phyloP scores from a whole-genome alignment of 2,888 invertebrate species.

The Drosophila mimetica region DNA sequence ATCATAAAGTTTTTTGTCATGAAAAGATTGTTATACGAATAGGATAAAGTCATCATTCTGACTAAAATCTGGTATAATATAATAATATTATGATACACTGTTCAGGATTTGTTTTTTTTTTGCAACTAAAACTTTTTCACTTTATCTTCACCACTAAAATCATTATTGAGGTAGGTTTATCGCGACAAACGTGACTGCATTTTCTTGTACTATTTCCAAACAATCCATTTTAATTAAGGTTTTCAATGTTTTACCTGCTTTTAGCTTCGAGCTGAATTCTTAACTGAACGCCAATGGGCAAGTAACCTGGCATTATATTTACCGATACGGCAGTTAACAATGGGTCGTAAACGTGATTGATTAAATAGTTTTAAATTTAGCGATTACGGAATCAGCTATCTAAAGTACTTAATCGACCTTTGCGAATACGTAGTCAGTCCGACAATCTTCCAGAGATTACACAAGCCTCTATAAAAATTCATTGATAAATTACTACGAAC shows the following conservation, averaged over 20 bases:
- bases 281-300: slow-evolving; percentile 22
- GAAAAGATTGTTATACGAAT: neutral
- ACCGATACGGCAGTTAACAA: slow-evolving; percentile 6
- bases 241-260: slow-evolving; percentile 22
- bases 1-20: neutral
- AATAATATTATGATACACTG: too few relatives aligned
- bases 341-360: slow-evolving; percentile 24
- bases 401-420: slow-evolving; percentile 13
- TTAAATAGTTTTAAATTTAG: slow-evolving; percentile 56
- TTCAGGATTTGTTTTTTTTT: too few relatives aligned
- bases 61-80: too few relatives aligned
- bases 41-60: neutral
- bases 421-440: slow-evolving; percentile 18
- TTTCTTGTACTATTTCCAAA: neutral
- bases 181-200: neutral
- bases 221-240: slow-evolving; percentile 8
- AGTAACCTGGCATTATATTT: slow-evolving; percentile 13
- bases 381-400: slow-evolving; percentile 61
- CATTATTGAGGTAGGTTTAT: slow-evolving; percentile 64
- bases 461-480: slow-evolving; percentile 52
- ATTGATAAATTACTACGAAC: slow-evolving; percentile 71
- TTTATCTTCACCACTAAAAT: neutral
- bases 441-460: slow-evolving; percentile 39
- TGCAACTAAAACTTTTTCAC: too few relatives aligned
- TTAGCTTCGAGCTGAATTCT: neutral